These are phyloP conservation scores for Stegana nigrithorax DNA, from an alignment of 2,888 invertebrate species.

Conservation along the genomic window DNA sequence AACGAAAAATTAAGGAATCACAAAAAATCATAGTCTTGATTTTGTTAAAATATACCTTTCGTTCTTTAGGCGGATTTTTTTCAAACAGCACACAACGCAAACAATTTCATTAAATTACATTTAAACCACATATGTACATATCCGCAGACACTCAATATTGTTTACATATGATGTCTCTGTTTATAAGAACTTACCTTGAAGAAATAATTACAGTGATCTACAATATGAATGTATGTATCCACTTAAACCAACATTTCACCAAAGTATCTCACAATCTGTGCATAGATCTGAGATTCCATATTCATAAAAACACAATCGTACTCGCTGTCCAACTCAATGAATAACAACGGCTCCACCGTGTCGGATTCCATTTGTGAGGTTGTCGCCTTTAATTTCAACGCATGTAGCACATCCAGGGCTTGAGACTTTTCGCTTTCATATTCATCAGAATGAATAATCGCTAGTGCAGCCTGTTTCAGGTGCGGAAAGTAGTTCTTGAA, in stretches of 20 bases:
- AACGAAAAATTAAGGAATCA: no score
- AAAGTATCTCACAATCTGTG: slow-evolving; percentile 55
- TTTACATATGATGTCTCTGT: no score
- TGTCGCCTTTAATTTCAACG: slow-evolving; percentile 51
- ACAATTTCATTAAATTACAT: no score
- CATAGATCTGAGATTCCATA: slow-evolving; percentile 43
- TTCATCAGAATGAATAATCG: slow-evolving; percentile 26
- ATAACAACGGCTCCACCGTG: slow-evolving; percentile 35
- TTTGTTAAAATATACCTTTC: no score
- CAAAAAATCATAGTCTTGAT: no score
- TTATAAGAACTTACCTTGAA: no score
- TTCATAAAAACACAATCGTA: slow-evolving; percentile 54
- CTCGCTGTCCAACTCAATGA: slow-evolving; percentile 55
- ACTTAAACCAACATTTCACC: slow-evolving; percentile 49
- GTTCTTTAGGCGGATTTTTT: no score
- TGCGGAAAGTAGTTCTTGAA: slow-evolving; percentile 53
- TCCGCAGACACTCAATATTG: no score
- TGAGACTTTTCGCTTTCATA: slow-evolving; percentile 35
- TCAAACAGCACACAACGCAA: no score
- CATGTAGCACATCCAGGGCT: slow-evolving; percentile 42
- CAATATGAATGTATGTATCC: no score
- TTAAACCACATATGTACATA: no score
- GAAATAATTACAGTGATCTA: no score
- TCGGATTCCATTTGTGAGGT: slow-evolving; percentile 23
- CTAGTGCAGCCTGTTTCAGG: slow-evolving; percentile 42